A percentile compares a stretch with the other conserved stretches of the same genome.
These are phyloP conservation scores for Ditula angustiorana DNA, from an alignment of 2,888 invertebrate genomes.

Conservation along the genomic window DNA sequence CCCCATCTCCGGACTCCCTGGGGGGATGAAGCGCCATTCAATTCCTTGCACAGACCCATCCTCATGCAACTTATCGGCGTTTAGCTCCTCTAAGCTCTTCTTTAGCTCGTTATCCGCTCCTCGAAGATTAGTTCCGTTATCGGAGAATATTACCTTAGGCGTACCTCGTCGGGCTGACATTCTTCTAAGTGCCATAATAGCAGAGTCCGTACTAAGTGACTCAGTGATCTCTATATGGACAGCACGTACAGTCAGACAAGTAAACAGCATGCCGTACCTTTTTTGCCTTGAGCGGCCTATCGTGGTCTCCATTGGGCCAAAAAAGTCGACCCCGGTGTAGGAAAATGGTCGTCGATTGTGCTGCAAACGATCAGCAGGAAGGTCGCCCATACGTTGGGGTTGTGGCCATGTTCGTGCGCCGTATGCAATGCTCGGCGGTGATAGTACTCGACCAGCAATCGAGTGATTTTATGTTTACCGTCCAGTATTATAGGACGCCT, in stretches of 20 bases:
- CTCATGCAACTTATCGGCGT: conserved; percentile 5
- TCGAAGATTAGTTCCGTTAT: too few relatives aligned
- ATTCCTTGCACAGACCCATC: conserved; percentile 25
- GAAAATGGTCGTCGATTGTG: background rate
- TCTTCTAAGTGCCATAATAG: too few relatives aligned
- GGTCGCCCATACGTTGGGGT: too few relatives aligned
- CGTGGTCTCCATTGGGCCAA: conserved; percentile 4
- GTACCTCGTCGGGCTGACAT: too few relatives aligned
- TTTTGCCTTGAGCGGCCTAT: conserved; percentile 3
- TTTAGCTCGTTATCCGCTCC: too few relatives aligned
- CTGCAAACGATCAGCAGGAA: too few relatives aligned
- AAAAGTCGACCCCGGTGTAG: conserved; percentile 4
- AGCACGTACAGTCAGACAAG: conserved; percentile 6
- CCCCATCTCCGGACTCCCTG: conserved; percentile 41
- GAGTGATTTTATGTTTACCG: background rate
- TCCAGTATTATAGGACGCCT: background rate
- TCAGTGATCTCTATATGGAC: background rate
- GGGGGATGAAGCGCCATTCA: conserved; percentile 42
- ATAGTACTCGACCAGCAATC: too few relatives aligned
- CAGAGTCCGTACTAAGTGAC: conserved; percentile 2
- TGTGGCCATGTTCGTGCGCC: too few relatives aligned
- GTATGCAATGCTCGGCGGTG: too few relatives aligned
- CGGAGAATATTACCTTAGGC: too few relatives aligned
- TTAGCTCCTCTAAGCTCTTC: background rate
- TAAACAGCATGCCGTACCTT: conserved; percentile 10